Conservation (phyloP, 2,113 vertebrate genomes). For the Hemichromis elongatus region DNA sequence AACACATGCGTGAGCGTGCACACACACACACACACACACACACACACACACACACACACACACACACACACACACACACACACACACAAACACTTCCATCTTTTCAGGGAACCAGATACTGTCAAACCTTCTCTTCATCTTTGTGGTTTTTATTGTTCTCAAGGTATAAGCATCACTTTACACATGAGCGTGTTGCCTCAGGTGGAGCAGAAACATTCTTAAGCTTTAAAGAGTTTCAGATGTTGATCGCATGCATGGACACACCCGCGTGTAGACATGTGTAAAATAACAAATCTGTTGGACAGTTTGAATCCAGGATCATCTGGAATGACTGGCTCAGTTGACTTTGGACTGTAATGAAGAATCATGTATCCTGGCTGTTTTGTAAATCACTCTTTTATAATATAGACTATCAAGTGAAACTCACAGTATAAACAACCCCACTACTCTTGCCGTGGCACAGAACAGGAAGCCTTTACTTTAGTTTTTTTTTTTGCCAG, state of each 20-base stretch:
- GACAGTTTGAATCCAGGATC: background rate
- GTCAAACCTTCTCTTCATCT: conserved; percentile 38
- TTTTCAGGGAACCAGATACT: conserved; percentile 69
- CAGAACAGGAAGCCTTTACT: conserved; percentile 8
- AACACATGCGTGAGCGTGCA: too few relatives aligned
- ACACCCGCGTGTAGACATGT: background rate
- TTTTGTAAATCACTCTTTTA: conserved; percentile 6
- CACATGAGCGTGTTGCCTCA: background rate
- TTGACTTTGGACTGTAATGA: background rate
- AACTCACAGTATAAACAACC: background rate
- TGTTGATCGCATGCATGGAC: background rate
- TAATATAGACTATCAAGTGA: background rate
- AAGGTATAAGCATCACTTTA: conserved; percentile 19
- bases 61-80: background rate
- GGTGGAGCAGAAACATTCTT: background rate
- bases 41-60: background rate
- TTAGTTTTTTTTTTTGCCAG: conserved; percentile 30
- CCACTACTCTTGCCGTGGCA: background rate
- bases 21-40: background rate
- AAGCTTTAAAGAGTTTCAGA: background rate
- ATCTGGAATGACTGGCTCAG: background rate
- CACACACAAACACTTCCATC: conserved; percentile 23
- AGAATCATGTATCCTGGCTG: background rate
- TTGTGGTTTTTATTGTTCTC: conserved; percentile 56
- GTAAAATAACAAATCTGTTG: background rate